Evolutionary conservation across 2,888 invertebrate genomes (phyloP).

Genomic region (Acrobeloides nanus): DNA sequence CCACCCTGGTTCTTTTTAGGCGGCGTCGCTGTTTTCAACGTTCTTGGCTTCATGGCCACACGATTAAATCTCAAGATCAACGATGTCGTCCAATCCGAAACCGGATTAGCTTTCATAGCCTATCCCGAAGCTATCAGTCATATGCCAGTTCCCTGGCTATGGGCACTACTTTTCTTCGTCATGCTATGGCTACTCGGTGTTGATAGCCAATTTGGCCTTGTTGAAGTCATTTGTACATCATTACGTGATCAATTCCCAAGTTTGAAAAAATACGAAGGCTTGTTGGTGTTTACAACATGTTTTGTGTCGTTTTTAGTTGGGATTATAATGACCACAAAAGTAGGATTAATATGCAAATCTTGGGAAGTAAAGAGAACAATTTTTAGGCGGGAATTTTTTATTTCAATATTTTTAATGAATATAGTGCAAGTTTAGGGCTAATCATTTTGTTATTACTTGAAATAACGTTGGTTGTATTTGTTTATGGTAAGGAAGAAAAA

Average conservation of each 20-base stretch:
- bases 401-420: slow-evolving; percentile 39
- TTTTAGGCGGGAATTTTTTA: slow-evolving; percentile 39
- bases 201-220: slow-evolving; percentile 25
- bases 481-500: slow-evolving; percentile 25
- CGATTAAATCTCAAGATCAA: slow-evolving; percentile 41
- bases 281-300: slow-evolving; percentile 21
- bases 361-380: not conserved
- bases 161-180: slow-evolving; percentile 54
- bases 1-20: too few relatives aligned
- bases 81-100: slow-evolving; percentile 46
- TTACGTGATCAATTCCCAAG: slow-evolving; percentile 26
- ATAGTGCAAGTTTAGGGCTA: slow-evolving; percentile 34
- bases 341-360: slow-evolving; percentile 4
- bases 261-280: slow-evolving; percentile 11
- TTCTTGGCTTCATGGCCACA: slow-evolving; percentile 54
- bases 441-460: slow-evolving; percentile 18
- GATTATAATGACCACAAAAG: slow-evolving; percentile 26
- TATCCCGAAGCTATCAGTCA: slow-evolving; percentile 53
- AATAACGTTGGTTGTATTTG: slow-evolving; percentile 24
- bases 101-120: slow-evolving; percentile 54
- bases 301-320: slow-evolving; percentile 21
- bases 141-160: slow-evolving; percentile 52
- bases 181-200: slow-evolving; percentile 55
- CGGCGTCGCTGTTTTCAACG: slow-evolving; percentile 49
- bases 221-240: slow-evolving; percentile 24